A percentile compares a stretch with the other conserved stretches of the same genome.
phyloP scores from a whole-genome alignment of 1,140 invertebrate genomes.

The Drosophila orosa region DNA sequence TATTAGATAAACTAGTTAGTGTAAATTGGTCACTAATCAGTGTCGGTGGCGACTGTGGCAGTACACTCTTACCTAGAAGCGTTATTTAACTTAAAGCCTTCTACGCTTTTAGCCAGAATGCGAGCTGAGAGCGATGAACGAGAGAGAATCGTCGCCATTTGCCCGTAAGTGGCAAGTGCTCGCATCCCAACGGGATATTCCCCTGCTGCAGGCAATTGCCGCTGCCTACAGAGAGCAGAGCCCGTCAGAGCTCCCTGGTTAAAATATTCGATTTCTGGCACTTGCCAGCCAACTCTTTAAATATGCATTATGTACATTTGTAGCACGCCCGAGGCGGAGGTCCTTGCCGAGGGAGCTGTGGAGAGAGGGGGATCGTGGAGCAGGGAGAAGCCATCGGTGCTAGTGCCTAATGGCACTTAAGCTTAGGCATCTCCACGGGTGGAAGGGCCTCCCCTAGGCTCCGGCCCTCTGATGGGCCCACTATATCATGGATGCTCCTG shows the following conservation, averaged over 20 bases:
- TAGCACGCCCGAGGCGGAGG: constrained; percentile 43
- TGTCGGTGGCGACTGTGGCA: not conserved
- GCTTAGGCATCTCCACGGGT: constrained; percentile 66
- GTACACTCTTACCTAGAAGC: not conserved
- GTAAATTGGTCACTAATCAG: not conserved
- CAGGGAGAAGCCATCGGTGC: constrained; percentile 41
- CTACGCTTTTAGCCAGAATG: constrained; percentile 11
- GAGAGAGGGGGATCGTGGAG: constrained; percentile 1
- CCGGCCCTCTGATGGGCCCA: constrained; percentile 8
- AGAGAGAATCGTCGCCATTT: constrained; percentile 30
- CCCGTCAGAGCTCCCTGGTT: constrained; percentile 48
- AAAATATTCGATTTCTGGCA: constrained; percentile 82
- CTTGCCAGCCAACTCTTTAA: constrained; percentile 78
- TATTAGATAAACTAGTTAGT: too few relatives aligned
- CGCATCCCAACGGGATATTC: constrained; percentile 31
- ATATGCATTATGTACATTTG: constrained; percentile 79
- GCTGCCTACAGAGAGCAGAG: constrained; percentile 40
- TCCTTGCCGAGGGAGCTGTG: not conserved
- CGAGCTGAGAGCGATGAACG: constrained; percentile 12
- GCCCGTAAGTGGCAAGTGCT: constrained; percentile 37
- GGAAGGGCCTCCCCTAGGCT: constrained; percentile 4
- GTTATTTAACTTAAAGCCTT: constrained; percentile 7
- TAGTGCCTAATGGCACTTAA: constrained; percentile 80
- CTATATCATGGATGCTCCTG: constrained; percentile 38
- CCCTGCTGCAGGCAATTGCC: constrained; percentile 38